phyloP scores from a whole-genome alignment of 2,888 invertebrate genomes.

The Scaptomyza reducta region DNA sequence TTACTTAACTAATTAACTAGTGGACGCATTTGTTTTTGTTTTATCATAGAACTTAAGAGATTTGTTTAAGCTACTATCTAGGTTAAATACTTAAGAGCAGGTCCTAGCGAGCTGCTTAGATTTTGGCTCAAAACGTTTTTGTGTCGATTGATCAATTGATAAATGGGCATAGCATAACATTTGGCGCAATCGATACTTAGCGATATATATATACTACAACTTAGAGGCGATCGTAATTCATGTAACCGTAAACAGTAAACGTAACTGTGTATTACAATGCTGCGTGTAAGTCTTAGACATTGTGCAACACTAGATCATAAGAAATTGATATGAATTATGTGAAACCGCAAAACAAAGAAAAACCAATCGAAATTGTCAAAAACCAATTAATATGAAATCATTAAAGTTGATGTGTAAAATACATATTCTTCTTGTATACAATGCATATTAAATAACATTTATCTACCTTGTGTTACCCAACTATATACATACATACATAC shows the following conservation, averaged over 20 bases:
- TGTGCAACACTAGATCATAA: constrained; percentile 50
- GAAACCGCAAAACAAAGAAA: constrained; percentile 8
- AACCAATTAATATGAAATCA: constrained; percentile 17
- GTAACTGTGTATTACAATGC: constrained; percentile 33
- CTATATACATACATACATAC: constrained; percentile 9
- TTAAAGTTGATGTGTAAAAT: constrained; percentile 21
- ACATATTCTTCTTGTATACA: constrained; percentile 32
- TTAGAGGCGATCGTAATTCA: constrained; percentile 52
- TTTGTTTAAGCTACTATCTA: constrained; percentile 55
- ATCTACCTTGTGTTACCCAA: constrained; percentile 23
- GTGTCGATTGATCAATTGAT: constrained; percentile 42
- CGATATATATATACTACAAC: constrained; percentile 3
- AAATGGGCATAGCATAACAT: constrained; percentile 20
- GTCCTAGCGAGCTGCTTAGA: constrained; percentile 66
- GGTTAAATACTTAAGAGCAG: constrained; percentile 62
- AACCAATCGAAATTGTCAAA: constrained; percentile 23
- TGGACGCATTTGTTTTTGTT: constrained; percentile 56
- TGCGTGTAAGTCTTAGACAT: constrained; percentile 58
- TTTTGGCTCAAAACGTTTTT: constrained; percentile 31
- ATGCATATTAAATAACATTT: constrained; percentile 31
- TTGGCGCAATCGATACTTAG: constrained; percentile 49
- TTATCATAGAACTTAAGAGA: constrained; percentile 56
- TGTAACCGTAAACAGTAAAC: constrained; percentile 34
- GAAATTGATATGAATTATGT: constrained; percentile 20
- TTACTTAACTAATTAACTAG: constrained; percentile 48